Evolutionary conservation across 2,113 vertebrate genomes (phyloP).

Genomic region (Lutjanus erythropterus): DNA sequence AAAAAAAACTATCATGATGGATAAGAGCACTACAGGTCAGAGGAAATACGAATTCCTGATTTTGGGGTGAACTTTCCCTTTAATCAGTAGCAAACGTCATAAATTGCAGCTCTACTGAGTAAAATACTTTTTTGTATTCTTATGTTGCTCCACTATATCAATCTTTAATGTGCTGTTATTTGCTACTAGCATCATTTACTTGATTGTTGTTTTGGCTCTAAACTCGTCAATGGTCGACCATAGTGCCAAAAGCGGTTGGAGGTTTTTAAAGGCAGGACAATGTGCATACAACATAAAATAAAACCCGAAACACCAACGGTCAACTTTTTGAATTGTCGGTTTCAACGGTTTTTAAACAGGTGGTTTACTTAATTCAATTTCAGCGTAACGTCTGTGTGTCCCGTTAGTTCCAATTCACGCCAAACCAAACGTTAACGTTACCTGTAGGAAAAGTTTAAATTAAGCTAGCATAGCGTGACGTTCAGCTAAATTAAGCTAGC

Average conservation of each 20-base stretch:
- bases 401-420: background rate
- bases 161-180: background rate
- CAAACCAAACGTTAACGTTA: background rate
- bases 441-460: background rate
- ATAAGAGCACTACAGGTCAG: no score
- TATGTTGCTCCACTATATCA: background rate
- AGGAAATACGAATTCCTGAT: no score
- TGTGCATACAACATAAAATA: background rate
- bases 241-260: background rate
- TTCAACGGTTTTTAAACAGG: no score
- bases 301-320: background rate
- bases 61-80: no score
- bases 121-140: background rate
- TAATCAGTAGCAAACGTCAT: no score
- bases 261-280: background rate
- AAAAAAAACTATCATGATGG: no score
- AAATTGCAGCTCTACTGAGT: background rate
- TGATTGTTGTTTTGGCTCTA: background rate
- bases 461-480: background rate
- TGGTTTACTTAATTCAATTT: no score
- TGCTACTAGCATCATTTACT: background rate
- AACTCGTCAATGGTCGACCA: background rate
- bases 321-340: background rate
- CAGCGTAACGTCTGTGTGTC: background rate
- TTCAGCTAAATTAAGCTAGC: background rate